Percentiles rank a stretch among this genome's conserved stretches.
Evolutionary conservation across 30 jellyfish, hydroid and myxozoan species (phyloP).

Genomic region (Calvadosia cruxmelitensis): DNA sequence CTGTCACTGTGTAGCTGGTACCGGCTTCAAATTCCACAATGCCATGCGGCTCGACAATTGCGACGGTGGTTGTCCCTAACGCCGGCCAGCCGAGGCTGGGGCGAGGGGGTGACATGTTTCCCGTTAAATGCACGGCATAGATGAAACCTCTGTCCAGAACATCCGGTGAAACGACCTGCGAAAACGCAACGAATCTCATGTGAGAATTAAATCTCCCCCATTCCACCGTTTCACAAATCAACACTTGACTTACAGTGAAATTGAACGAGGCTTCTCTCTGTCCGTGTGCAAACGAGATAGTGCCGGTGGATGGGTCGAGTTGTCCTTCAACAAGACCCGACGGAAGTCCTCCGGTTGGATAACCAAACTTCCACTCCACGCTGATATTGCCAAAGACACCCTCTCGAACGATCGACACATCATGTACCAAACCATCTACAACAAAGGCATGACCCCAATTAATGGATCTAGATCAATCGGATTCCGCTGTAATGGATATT

Average conservation of each 20-base stretch:
- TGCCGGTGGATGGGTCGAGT: constrained; percentile 42
- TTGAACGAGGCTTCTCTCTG: constrained; percentile 4
- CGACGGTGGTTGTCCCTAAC: constrained; percentile 26
- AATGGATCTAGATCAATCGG: too few species aligned
- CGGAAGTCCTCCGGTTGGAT: constrained; percentile 36
- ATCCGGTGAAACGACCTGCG: background rate
- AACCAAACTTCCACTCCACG: constrained; percentile 59
- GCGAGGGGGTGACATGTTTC: constrained; percentile 26
- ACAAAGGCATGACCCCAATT: too few species aligned
- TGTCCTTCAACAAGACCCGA: constrained; percentile 18
- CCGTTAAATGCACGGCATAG: constrained; percentile 34
- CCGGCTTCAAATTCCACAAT: constrained; percentile 38
- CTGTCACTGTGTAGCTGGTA: constrained; percentile 27
- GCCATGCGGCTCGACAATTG: constrained; percentile 89
- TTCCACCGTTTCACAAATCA: too few species aligned
- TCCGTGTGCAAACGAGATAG: constrained; percentile 39
- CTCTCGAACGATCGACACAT: constrained; percentile 23
- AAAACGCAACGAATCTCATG: background rate
- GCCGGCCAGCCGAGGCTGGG: constrained; percentile 47
- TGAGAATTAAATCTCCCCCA: too few species aligned
- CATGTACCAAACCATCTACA: constrained; percentile 18
- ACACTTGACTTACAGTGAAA: background rate
- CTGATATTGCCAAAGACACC: constrained; percentile 50
- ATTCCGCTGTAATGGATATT: too few species aligned
- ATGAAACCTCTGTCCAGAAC: constrained; percentile 4